Evolutionary conservation across 2,888 invertebrate species (phyloP), one percentile per base, ranked within the genome.

Genomic region (Micropterix aruncella): DNA sequence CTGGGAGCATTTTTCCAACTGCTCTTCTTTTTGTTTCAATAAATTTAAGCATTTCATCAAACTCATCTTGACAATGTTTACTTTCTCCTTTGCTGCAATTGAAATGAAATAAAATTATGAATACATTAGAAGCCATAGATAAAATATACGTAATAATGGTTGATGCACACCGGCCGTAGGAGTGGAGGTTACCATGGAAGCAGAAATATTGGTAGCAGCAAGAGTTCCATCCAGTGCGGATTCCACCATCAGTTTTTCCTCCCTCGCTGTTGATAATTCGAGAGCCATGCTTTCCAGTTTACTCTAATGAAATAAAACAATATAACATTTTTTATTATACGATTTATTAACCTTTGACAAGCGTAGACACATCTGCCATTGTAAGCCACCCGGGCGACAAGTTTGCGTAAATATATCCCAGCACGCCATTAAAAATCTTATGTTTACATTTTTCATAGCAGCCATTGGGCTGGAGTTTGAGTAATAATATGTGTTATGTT

Each of bases 11-110:
- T 60, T 61, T n/a, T 61, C 63, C 37, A 73, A 69, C 51, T 74
- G 69, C 47, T 71, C 71, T n/a, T 68, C 59, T 50, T 73, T 73
- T 2, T 54, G 53, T 44, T 64, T 65, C 38, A 70, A 62, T 16
- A 61, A 63, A 14, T 58, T 58, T 15, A 73, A 53, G 16, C 67
- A 65, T 18, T 69, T 62, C 41, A 53, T 62, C 1, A 74, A 55
- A 56, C 74, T 72, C 27, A 27, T 27, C 27, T 27, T 27, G 7
- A 27, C 27, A 27, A 27, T 7, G 27, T 27, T 27, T 12, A 27
- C 27, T 12, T 27, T 27, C 5, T 27, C 27, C 12, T 27, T 27
- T 7, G 27, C 27, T 27, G 12, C 37, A 60, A 59, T 42, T 65
- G 65, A 5, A 73, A 41, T 65, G 65, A 5, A 73, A 59, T 57